Evolutionary conservation across 2,888 invertebrate species (phyloP).

Genomic region (Thymelicus sylvestris): DNA sequence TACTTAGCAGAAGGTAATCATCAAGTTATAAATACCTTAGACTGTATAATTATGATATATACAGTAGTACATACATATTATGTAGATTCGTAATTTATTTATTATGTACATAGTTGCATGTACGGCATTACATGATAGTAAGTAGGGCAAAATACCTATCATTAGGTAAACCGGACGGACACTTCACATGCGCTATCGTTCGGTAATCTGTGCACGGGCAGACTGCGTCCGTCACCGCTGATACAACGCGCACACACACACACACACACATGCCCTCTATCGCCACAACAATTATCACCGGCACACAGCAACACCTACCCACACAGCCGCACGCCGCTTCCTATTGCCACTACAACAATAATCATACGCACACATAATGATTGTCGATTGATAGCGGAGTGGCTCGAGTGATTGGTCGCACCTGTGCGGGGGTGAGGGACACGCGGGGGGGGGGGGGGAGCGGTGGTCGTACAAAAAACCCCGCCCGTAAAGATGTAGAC

Average conservation of each 20-base stretch:
- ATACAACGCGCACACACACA: slow-evolving; percentile 67
- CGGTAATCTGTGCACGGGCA: slow-evolving; percentile 65
- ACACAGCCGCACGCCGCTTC: slow-evolving; percentile 48
- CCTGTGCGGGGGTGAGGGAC: slow-evolving; percentile 53
- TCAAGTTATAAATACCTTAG: no score
- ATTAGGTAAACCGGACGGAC: slow-evolving; percentile 68
- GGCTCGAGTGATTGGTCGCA: slow-evolving; percentile 66
- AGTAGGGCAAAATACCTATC: slow-evolving; percentile 24
- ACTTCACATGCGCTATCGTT: slow-evolving; percentile 64
- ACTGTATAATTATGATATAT: no score
- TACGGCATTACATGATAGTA: no score
- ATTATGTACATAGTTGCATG: no score
- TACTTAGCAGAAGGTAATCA: no score
- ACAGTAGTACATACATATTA: no score
- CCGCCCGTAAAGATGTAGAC: slow-evolving; percentile 52
- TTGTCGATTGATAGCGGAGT: slow-evolving; percentile 53
- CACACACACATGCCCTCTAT: slow-evolving; percentile 37
- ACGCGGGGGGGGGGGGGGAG: slow-evolving; percentile 42
- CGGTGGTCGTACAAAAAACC: slow-evolving; percentile 55
- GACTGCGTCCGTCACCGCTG: slow-evolving; percentile 73
- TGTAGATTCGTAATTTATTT: no score
- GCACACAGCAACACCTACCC: slow-evolving; percentile 48
- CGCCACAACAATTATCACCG: slow-evolving; percentile 26
- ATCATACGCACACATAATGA: slow-evolving; percentile 18
- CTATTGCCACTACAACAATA: slow-evolving; percentile 36